Conservation (phyloP, 2,113 vertebrate species). For the Tragulus kanchil region DNA sequence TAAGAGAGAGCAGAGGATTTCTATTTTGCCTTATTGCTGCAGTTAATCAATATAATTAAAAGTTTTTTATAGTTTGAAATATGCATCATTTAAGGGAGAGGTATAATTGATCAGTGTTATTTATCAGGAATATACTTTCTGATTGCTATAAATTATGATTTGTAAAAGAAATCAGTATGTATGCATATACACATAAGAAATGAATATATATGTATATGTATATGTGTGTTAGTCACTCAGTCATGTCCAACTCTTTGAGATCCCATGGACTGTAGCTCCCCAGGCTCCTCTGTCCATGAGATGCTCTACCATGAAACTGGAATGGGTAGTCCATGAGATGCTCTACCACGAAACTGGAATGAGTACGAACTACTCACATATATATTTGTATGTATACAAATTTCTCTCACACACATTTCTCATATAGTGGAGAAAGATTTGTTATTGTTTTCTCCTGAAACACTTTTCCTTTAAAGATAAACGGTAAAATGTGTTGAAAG, state of each 20-base stretch:
- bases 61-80: conserved; percentile 12
- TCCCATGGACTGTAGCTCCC: too few species aligned
- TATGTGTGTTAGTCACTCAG: too few species aligned
- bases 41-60: background rate
- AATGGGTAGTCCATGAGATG: too few species aligned
- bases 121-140: background rate
- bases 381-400: background rate
- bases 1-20: background rate
- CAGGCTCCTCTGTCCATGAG: too few species aligned
- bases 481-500: conserved; percentile 49
- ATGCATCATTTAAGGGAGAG: background rate
- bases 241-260: too few species aligned
- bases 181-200: background rate
- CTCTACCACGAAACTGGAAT: too few species aligned
- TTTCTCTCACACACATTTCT: background rate
- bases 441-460: background rate
- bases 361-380: background rate
- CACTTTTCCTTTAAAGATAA: conserved; percentile 48
- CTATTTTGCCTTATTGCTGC: conserved; percentile 14
- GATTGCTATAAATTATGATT: background rate
- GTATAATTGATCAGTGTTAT: background rate
- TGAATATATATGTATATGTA: background rate
- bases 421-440: background rate
- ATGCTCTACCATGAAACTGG: too few species aligned
- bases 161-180: background rate